These are phyloP conservation scores for Cataglyphis rosenhaueri DNA, from an alignment of 2,888 invertebrate genomes.

Conservation along the genomic window DNA sequence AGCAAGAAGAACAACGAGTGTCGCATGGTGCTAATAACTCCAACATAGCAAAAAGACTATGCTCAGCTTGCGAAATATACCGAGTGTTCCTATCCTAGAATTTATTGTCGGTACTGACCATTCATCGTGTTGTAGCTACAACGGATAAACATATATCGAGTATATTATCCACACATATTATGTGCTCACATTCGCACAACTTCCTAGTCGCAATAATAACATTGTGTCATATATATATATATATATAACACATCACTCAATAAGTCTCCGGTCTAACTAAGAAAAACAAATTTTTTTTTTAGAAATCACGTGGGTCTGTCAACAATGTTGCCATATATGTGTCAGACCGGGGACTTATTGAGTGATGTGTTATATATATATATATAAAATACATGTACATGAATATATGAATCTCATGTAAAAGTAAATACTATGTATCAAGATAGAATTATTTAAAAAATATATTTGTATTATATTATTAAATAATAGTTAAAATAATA, in stretches of 20 bases:
- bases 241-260: not conserved
- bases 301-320: no score
- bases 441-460: not conserved
- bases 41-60: conserved; percentile 75
- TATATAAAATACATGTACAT: not conserved
- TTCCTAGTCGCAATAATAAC: not conserved
- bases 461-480: not conserved
- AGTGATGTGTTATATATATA: no score
- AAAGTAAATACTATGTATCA: conserved; percentile 13
- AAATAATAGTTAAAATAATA: not conserved
- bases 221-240: not conserved
- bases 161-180: conserved; percentile 62
- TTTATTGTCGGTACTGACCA: conserved; percentile 74
- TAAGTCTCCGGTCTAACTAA: no score
- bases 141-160: conserved; percentile 54
- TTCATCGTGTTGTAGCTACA: conserved; percentile 59
- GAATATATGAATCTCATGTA: not conserved
- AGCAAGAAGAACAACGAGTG: conserved; percentile 76
- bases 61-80: conserved; percentile 75
- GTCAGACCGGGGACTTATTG: no score
- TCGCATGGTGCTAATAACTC: conserved; percentile 76
- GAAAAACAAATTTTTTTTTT: no score
- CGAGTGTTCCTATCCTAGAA: conserved; percentile 70
- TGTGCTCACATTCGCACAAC: not conserved
- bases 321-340: no score